A percentile compares a stretch with the other conserved stretches of the same genome.
Conservation (phyloP, 2,113 vertebrate genomes). For the Rhinolophus ferrumequinum region DNA sequence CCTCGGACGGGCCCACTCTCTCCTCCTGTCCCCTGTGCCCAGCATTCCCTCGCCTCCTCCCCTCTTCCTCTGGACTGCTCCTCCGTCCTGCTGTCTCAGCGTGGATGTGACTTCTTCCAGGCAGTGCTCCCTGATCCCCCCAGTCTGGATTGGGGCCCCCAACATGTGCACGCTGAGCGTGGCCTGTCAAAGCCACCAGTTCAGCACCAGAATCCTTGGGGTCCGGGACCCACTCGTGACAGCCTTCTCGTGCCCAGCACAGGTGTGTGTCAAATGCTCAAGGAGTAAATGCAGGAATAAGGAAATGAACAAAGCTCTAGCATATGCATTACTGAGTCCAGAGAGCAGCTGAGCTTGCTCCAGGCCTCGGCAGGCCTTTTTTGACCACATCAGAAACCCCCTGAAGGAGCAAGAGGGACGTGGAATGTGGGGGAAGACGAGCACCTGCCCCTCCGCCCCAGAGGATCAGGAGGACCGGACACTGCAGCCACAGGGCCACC, state of each 20-base stretch:
- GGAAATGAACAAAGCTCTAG: no score
- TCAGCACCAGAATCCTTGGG: not conserved
- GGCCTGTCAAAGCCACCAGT: not conserved
- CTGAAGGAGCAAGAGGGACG: accelerated
- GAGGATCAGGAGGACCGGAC: accelerated
- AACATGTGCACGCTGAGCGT: not conserved
- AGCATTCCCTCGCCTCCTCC: not conserved
- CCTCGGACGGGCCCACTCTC: accelerated
- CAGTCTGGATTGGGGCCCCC: not conserved
- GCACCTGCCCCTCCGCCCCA: not conserved
- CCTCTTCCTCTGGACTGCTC: no score
- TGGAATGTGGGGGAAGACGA: not conserved
- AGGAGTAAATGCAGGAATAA: not conserved
- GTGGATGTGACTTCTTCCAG: not conserved
- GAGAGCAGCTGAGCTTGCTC: not conserved
- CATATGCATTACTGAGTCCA: no score
- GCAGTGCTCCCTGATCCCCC: not conserved
- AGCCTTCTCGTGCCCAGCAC: not conserved
- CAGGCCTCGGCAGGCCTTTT: not conserved
- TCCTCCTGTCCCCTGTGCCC: not conserved
- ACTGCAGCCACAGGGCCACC: not conserved
- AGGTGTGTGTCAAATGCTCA: not conserved
- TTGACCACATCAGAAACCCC: accelerated
- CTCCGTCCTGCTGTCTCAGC: not conserved
- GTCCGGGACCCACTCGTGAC: not conserved